phyloP scores from a whole-genome alignment of 2,113 vertebrate species.

The Arothron firmamentum region DNA sequence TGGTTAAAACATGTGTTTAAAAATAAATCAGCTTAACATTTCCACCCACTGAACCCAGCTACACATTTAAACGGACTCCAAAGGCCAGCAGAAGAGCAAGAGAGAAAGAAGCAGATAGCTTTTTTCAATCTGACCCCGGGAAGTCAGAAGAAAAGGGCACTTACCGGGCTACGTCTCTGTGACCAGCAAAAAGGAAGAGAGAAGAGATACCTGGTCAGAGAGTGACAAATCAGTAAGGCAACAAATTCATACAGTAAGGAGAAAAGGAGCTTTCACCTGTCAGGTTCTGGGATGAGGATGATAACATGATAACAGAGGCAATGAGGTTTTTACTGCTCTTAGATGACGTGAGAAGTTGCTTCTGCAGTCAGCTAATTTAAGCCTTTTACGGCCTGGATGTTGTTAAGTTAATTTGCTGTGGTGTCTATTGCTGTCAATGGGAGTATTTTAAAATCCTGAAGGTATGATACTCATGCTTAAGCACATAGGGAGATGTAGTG shows the following conservation, averaged over 20 bases:
- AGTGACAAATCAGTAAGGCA: conserved; percentile 87
- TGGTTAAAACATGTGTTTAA: not conserved
- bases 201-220: conserved; percentile 98
- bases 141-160: conserved; percentile 54
- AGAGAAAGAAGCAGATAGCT: conserved; percentile 14
- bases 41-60: not conserved
- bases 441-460: not conserved
- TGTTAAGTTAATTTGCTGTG: too few relatives aligned
- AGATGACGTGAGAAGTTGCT: too few relatives aligned
- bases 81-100: conserved; percentile 20
- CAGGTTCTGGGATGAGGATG: conserved; percentile 5
- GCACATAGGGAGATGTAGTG: not conserved
- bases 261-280: conserved; percentile 9
- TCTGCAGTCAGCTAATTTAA: too few relatives aligned
- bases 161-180: conserved; percentile 99
- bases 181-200: conserved; percentile 98
- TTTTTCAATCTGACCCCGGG: conserved; percentile 22
- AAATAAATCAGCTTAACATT: conserved; percentile 1
- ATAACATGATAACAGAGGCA: not conserved
- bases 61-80: not conserved
- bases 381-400: too few relatives aligned
- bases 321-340: not conserved
- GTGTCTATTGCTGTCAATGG: not conserved
- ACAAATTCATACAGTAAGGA: conserved; percentile 39
- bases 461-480: too few relatives aligned